phyloP scores from a whole-genome alignment of 2,888 invertebrate genomes.

The Drosophila robusta region DNA sequence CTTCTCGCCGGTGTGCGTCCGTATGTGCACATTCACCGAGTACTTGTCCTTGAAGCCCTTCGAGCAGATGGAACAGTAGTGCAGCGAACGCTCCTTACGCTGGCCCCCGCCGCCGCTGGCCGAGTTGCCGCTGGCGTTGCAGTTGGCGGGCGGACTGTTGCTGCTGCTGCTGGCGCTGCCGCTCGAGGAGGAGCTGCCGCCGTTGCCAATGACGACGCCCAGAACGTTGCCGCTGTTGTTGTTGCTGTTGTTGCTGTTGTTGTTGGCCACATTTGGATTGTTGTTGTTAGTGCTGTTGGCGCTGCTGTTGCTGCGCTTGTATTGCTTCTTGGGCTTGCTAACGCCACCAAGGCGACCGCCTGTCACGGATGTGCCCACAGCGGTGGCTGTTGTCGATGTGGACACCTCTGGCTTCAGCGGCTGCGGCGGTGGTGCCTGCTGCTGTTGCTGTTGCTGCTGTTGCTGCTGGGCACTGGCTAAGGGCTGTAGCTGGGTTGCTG shows the following conservation, averaged over 20 bases:
- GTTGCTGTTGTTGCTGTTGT: conserved; percentile 77
- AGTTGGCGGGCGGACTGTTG: conserved; percentile 81
- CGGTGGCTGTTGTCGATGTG: conserved; percentile 85
- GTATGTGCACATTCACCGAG: conserved; percentile 98
- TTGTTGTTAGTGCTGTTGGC: conserved; percentile 86
- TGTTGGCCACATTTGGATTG: conserved; percentile 80
- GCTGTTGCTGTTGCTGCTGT: conserved; percentile 41
- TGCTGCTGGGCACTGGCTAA: conserved; percentile 58
- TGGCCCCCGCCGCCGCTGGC: conserved; percentile 84
- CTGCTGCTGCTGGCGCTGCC: conserved; percentile 76
- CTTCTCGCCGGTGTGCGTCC: conserved; percentile 99
- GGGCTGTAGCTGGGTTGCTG: conserved; percentile 60
- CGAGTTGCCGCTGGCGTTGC: conserved; percentile 67
- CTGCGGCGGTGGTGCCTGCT: conserved; percentile 45
- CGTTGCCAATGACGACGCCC: conserved; percentile 71
- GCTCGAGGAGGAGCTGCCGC: conserved; percentile 69
- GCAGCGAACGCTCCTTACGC: conserved; percentile 93
- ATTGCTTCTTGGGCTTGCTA: conserved; percentile 89
- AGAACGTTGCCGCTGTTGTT: conserved; percentile 45
- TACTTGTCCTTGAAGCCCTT: conserved; percentile 98
- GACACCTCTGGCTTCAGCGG: conserved; percentile 86
- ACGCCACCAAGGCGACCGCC: conserved; percentile 79
- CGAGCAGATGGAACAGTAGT: conserved; percentile 96
- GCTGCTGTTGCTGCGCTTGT: conserved; percentile 87
- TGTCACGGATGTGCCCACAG: conserved; percentile 17